A percentile compares a stretch with the other conserved stretches of the same genome.
Conservation (phyloP, 2,113 vertebrate species). For the Glaucomys volans region DNA sequence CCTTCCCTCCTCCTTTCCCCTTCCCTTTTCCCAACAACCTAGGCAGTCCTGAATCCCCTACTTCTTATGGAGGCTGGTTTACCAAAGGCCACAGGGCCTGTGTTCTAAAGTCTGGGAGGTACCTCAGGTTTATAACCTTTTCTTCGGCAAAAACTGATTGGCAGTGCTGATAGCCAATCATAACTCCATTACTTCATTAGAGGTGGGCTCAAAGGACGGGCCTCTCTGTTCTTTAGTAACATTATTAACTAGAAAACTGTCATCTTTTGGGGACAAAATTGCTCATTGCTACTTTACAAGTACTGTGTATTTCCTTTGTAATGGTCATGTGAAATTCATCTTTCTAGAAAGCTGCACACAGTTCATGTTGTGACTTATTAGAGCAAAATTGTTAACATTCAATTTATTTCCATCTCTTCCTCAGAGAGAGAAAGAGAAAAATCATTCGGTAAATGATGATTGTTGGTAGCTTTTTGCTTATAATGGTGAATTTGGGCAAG, state of each 20-base stretch:
- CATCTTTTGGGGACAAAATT: neutral
- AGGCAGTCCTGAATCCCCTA: neutral
- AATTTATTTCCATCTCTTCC: neutral
- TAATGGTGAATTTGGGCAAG: neutral
- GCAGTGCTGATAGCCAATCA: neutral
- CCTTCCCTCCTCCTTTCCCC: fast-evolving
- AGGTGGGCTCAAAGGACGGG: neutral
- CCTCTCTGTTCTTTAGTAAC: neutral
- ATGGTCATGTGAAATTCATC: neutral
- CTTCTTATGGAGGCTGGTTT: neutral
- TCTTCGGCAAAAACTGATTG: neutral
- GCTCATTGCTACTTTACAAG: neutral
- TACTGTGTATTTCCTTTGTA: neutral
- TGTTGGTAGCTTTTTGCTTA: neutral
- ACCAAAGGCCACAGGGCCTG: neutral
- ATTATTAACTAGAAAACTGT: neutral
- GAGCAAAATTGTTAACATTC: neutral
- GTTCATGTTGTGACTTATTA: neutral
- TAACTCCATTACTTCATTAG: neutral
- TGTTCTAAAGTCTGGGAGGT: neutral
- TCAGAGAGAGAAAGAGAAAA: neutral
- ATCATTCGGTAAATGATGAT: neutral
- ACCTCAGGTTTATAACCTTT: neutral
- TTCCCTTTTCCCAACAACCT: neutral
- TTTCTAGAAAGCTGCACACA: neutral